A percentile compares a stretch with the other conserved stretches of the same genome.
These are phyloP conservation scores for Bos taurus DNA, from an alignment of 2,113 vertebrate genomes.

Conservation along the genomic window DNA sequence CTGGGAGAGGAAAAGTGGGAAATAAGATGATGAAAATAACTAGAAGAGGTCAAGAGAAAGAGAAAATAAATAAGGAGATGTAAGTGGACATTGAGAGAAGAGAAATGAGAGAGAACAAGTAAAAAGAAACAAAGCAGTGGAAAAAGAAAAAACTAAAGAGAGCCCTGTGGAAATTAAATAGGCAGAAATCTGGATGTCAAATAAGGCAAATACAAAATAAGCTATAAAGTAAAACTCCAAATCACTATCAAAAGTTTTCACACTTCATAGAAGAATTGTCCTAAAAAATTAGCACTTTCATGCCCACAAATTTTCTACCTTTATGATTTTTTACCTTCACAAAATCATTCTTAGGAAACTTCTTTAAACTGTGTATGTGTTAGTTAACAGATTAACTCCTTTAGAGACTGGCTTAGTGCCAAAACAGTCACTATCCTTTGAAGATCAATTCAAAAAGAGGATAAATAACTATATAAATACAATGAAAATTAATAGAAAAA, in stretches of 20 bases:
- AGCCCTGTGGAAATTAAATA: neutral
- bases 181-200: neutral
- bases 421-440: neutral
- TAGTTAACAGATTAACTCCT: neutral
- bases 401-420: neutral
- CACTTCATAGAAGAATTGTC: neutral
- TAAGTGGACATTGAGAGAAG: neutral
- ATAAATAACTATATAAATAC: neutral
- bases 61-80: neutral
- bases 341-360: neutral
- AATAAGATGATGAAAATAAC: neutral
- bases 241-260: neutral
- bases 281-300: neutral
- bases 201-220: neutral
- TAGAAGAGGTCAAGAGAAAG: neutral
- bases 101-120: neutral
- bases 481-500: constrained; percentile 12
- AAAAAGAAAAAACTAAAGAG: neutral
- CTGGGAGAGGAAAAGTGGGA: neutral
- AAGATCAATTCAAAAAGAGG: constrained; percentile 8
- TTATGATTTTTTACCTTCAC: neutral
- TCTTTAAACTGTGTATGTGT: neutral
- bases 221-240: neutral
- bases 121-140: neutral
- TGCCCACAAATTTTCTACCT: neutral